Conservation (phyloP, 1,140 invertebrate species). For the Phymorhynchus buccinoides region DNA sequence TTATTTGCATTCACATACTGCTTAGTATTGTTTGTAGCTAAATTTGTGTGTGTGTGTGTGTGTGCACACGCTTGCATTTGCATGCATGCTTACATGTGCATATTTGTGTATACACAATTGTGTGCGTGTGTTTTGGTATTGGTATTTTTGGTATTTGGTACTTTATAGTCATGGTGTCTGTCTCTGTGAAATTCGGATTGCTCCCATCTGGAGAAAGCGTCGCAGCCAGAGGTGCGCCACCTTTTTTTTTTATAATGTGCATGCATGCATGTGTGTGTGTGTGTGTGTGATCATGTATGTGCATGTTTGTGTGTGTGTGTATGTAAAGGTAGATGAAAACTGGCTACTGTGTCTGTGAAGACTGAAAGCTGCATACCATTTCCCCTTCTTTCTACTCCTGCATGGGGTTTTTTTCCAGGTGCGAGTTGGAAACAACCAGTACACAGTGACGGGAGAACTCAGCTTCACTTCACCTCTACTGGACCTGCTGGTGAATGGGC, state of each 20-base stretch:
- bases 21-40: not conserved
- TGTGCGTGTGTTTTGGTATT: not conserved
- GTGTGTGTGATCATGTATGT: not conserved
- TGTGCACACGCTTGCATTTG: not conserved
- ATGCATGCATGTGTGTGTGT: not conserved
- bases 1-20: no score
- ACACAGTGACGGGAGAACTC: slow-evolving; percentile 68
- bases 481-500: slow-evolving; percentile 74
- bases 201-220: no score
- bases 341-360: not conserved
- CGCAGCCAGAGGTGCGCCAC: no score
- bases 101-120: not conserved
- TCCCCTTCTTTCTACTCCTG: no score
- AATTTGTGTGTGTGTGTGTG: not conserved
- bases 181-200: no score
- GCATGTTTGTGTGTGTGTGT: not conserved
- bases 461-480: slow-evolving; percentile 76
- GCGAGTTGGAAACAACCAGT: slow-evolving; percentile 18
- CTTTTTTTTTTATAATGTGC: no score
- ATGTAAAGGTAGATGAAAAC: not conserved
- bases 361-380: not conserved
- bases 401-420: not conserved
- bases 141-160: no score
- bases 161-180: no score
- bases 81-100: not conserved